Evolutionary conservation across 2,888 invertebrate species (phyloP).

Genomic region (Electrophaes corylata): DNA sequence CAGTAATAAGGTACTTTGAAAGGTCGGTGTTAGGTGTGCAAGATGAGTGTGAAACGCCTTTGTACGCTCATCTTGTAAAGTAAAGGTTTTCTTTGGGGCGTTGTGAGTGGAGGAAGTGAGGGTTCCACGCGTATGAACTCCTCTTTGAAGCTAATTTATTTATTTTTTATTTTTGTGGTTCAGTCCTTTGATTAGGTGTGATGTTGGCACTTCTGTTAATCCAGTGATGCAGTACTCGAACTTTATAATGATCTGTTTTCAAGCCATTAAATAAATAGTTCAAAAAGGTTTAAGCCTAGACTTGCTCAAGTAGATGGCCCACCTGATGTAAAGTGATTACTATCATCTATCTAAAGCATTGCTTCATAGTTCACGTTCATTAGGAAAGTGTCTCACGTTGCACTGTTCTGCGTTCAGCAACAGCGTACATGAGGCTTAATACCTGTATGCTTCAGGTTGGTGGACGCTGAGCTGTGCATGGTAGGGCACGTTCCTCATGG

Average conservation of each 20-base stretch:
- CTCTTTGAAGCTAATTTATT: conserved; percentile 53
- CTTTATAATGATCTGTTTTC: not conserved
- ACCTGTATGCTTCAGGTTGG: no score
- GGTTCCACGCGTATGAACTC: conserved; percentile 36
- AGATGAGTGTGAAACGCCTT: conserved; percentile 64
- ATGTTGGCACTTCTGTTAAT: conserved; percentile 6
- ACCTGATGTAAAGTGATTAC: no score
- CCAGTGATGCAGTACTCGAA: not conserved
- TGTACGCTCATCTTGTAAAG: conserved; percentile 54
- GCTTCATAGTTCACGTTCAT: no score
- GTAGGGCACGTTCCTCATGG: no score
- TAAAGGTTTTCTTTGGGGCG: conserved; percentile 59
- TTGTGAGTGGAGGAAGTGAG: conserved; percentile 43
- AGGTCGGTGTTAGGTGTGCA: conserved; percentile 69
- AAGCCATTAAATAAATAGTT: no score
- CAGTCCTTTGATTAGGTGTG: conserved; percentile 34
- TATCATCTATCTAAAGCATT: no score
- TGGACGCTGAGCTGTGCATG: no score
- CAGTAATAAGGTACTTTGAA: conserved; percentile 80
- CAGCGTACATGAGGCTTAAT: no score
- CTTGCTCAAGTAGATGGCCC: no score
- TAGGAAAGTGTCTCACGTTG: no score
- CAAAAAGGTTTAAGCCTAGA: no score
- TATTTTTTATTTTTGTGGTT: conserved; percentile 35
- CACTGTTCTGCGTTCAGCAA: no score